phyloP scores from a whole-genome alignment of 1,140 invertebrate genomes.

The Rhopalosiphum padi region DNA sequence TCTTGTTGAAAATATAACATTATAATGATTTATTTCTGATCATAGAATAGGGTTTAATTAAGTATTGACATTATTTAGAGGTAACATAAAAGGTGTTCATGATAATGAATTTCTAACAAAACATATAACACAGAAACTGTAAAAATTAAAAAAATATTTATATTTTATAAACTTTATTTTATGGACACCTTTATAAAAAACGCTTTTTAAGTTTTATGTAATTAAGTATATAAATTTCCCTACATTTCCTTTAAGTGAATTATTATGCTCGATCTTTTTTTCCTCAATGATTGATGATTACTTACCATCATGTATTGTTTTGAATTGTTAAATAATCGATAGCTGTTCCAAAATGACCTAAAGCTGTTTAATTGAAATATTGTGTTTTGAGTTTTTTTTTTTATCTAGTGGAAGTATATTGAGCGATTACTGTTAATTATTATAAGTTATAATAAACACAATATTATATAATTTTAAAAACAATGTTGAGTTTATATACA shows the following conservation, averaged over 20 bases:
- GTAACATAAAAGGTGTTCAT: background rate
- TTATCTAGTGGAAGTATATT: background rate
- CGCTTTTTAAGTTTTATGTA: background rate
- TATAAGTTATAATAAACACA: background rate
- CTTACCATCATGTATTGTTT: background rate
- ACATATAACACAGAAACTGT: background rate
- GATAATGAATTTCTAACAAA: background rate
- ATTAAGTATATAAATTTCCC: background rate
- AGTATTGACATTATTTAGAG: background rate
- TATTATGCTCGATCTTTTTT: slow-evolving; percentile 6
- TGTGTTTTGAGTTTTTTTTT: background rate
- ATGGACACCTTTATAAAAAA: background rate
- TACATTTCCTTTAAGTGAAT: background rate
- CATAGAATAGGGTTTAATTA: background rate
- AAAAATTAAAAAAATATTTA: background rate
- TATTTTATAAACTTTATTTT: background rate
- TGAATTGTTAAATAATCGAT: slow-evolving; percentile 38
- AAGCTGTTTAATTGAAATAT: slow-evolving; percentile 14
- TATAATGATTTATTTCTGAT: background rate
- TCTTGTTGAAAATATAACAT: background rate
- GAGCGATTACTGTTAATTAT: background rate
- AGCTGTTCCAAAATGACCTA: background rate
- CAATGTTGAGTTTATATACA: background rate
- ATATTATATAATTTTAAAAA: background rate
- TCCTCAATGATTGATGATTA: slow-evolving; percentile 12